Evolutionary conservation across 2,113 vertebrate species (phyloP), one percentile per base, ranked within the genome.

Genomic region (Sylvietta virens): DNA sequence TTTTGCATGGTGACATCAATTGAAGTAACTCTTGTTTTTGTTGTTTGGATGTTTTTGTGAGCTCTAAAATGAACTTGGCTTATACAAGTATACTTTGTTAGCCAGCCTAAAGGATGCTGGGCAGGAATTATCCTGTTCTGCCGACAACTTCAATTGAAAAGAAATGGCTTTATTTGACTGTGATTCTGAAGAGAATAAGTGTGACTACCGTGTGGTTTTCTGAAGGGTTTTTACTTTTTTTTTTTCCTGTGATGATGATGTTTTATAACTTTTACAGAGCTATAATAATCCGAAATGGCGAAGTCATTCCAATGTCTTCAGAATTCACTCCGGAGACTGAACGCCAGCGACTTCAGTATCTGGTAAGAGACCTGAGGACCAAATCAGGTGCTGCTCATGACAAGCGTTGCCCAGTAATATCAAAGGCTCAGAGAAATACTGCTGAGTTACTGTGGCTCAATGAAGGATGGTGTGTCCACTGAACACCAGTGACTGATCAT

Each of bases 321-420:
- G 99, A 99, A 97, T 99, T 99, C 97, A 99, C 99, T 31, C 99
- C 99, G 1, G 99, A 99, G 91, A 99, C 99, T 0, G 99, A 99
- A 88, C 98, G 99, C 40, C 99, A 99, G 95, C 96, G 99, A 64
- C 99, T 99, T 65, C 99, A 99, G 95, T 99, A 99, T 96, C 98
- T 99, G 98, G 99, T 99, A 98, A 98, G 98, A 91, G 58, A 50
- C 58, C 4, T 8, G 19, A 48, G 23, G 44, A 81, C 28, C 56
- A 67, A 64, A 71, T 61, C n/a, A 60, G 37, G 6, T 54, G 45
- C n/a, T 93, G 64, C 15, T 94, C 58, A 3, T 90, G 62, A 7
- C 26, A 35, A 30, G 50, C 33, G 17, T 51, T 79, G 51, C 51
- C 47, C 3, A 7, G 39, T 73, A 83, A 44, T 61, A 27, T n/a